Conservation (phyloP, 2,888 invertebrate genomes). For the Criorhina ranunculi region DNA sequence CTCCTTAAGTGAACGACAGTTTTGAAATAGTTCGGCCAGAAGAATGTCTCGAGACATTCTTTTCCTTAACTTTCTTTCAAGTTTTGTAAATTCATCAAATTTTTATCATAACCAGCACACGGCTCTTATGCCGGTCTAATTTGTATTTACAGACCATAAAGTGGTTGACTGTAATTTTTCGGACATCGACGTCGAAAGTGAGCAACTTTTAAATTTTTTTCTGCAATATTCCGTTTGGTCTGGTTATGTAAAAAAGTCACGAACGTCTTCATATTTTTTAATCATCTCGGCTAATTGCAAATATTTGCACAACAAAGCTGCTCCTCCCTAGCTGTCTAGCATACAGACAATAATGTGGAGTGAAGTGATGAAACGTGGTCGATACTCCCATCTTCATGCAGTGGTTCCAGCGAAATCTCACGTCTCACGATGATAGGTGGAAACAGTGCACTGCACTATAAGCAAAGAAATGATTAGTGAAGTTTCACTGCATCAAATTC, state of each 20-base stretch:
- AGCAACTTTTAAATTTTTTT: neutral
- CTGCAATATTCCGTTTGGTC: slow-evolving; percentile 10
- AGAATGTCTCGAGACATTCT: neutral
- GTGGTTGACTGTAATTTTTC: neutral
- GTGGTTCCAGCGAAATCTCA: slow-evolving; percentile 35
- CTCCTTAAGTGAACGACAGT: neutral
- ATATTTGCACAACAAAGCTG: slow-evolving; percentile 45
- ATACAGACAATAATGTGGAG: slow-evolving; percentile 28
- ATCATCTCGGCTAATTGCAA: slow-evolving; percentile 31
- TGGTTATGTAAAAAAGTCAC: slow-evolving; percentile 55
- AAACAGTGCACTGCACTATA: slow-evolving; percentile 46
- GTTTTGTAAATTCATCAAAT: neutral
- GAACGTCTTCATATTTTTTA: slow-evolving; percentile 16
- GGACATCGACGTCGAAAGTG: slow-evolving; percentile 6
- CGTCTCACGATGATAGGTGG: slow-evolving; percentile 2
- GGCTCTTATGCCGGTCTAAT: neutral
- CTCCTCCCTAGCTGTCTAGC: slow-evolving; percentile 3
- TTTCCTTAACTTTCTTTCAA: neutral
- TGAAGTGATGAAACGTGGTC: slow-evolving; percentile 41
- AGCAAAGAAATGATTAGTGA: slow-evolving; percentile 4
- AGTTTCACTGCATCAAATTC: slow-evolving; percentile 35
- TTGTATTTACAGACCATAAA: slow-evolving; percentile 44
- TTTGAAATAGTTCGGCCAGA: neutral
- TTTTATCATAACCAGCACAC: neutral
- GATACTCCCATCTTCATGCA: slow-evolving; percentile 37